Evolutionary conservation across 2,113 vertebrate species (phyloP).

Genomic region (Phalacrocorax carbo): DNA sequence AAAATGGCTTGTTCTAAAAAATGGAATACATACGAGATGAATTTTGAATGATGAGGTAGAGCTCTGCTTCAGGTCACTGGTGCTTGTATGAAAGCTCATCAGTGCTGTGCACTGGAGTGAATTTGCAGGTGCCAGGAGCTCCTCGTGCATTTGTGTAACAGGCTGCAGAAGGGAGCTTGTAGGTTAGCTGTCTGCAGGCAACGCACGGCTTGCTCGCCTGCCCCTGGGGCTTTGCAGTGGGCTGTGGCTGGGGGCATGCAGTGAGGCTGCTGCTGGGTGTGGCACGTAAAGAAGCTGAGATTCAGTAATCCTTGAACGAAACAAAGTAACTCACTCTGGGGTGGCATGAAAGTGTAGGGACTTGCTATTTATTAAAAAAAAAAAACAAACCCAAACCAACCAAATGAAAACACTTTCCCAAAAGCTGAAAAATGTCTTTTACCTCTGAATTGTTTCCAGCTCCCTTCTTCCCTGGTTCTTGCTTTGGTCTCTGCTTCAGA

Average conservation of each 20-base stretch:
- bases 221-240: background rate
- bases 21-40: background rate
- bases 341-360: background rate
- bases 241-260: background rate
- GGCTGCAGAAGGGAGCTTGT: background rate
- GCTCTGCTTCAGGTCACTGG: background rate
- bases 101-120: background rate
- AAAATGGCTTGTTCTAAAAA: background rate
- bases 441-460: background rate
- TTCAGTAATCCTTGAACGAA: background rate
- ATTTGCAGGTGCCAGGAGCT: background rate
- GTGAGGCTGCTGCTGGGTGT: background rate
- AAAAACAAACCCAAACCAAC: background rate
- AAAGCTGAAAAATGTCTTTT: background rate
- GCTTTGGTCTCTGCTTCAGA: background rate
- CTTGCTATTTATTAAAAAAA: background rate
- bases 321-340: too few relatives aligned
- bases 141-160: background rate
- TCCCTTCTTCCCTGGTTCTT: background rate
- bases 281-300: rapidly evolving
- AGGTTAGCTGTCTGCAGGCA: background rate
- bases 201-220: background rate
- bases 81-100: background rate
- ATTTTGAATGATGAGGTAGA: background rate
- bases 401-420: background rate